Evolutionary conservation across 2,113 vertebrate genomes (phyloP).

Genomic region (Oceanodroma tethys): DNA sequence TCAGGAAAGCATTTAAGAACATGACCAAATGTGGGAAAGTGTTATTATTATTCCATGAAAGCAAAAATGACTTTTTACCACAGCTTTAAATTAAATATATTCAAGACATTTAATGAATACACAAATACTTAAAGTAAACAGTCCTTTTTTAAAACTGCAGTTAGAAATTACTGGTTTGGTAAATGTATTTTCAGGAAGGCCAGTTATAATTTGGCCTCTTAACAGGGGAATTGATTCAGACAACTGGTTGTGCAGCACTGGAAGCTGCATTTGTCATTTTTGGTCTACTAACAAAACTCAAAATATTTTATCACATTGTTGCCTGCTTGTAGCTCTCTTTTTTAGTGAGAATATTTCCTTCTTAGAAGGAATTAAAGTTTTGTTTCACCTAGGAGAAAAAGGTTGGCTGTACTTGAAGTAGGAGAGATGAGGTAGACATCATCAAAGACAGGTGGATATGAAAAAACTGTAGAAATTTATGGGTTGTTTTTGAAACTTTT

Average conservation of each 20-base stretch:
- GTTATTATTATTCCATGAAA: neutral
- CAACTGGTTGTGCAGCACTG: neutral
- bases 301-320: neutral
- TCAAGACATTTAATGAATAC: neutral
- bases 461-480: neutral
- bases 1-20: neutral
- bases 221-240: neutral
- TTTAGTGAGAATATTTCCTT: neutral
- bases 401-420: neutral
- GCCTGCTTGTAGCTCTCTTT: neutral
- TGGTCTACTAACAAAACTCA: neutral
- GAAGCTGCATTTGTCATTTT: neutral
- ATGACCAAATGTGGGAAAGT: neutral
- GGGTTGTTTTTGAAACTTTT: neutral
- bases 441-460: neutral
- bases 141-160: neutral
- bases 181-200: neutral
- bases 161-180: neutral
- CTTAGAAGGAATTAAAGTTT: neutral
- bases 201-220: neutral
- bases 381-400: neutral
- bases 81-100: neutral
- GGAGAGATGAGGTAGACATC: neutral
- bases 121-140: neutral
- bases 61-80: neutral